Evolutionary conservation across 2,113 vertebrate species (phyloP).

Genomic region (Nothobranchius kuhntae): DNA sequence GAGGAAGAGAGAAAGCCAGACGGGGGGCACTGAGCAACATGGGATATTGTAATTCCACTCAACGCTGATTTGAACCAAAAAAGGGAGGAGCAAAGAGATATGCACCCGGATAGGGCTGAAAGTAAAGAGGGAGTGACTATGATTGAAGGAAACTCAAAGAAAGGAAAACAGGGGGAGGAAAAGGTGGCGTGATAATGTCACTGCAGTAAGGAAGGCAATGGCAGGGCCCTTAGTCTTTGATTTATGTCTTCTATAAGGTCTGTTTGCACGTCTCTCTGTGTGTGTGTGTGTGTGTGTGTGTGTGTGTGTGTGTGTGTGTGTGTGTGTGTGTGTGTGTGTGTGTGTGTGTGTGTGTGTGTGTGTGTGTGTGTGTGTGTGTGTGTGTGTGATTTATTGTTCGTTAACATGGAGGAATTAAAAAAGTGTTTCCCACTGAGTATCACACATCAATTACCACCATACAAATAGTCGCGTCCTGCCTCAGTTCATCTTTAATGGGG

Average conservation of each 20-base stretch:
- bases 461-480: conserved; percentile 40
- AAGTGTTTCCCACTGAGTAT: conserved; percentile 58
- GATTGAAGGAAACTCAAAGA: conserved; percentile 46
- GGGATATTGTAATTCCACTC: conserved; percentile 62
- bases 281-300: too few species aligned
- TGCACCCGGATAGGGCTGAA: conserved; percentile 41
- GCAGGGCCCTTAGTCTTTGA: conserved; percentile 67
- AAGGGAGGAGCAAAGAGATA: conserved; percentile 28
- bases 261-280: conserved; percentile 26
- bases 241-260: conserved; percentile 59
- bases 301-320: conserved; percentile 5
- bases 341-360: conserved; percentile 1
- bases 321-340: too few species aligned
- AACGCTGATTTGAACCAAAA: conserved; percentile 47
- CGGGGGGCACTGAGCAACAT: conserved; percentile 20
- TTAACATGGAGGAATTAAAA: conserved; percentile 72
- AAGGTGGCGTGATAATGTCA: conserved; percentile 61
- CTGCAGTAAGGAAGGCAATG: conserved; percentile 44
- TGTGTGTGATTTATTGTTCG: conserved; percentile 61
- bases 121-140: conserved; percentile 53
- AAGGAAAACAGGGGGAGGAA: conserved; percentile 48
- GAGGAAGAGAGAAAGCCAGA: conserved; percentile 34
- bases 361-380: conserved; percentile 2
- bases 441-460: conserved; percentile 61
- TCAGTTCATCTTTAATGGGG: conserved; percentile 68